phyloP scores from a whole-genome alignment of 2,888 invertebrate genomes.

The Calameuta filiformis region DNA sequence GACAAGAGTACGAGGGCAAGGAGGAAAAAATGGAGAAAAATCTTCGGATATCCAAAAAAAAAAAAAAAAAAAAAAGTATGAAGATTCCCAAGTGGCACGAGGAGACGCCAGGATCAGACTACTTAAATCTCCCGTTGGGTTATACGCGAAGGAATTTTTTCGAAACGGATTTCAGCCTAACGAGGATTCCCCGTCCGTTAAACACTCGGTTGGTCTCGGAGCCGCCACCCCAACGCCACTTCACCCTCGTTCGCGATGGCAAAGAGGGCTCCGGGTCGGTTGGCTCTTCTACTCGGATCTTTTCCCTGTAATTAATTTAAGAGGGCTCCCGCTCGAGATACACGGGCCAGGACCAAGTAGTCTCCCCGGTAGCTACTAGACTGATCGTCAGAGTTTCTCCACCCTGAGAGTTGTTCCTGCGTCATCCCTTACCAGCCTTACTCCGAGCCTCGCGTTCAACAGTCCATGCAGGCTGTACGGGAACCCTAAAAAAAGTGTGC shows the following conservation, averaged over 20 bases:
- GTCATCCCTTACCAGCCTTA: background rate
- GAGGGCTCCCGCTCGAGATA: constrained; percentile 54
- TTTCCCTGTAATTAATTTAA: constrained; percentile 65
- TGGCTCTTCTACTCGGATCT: constrained; percentile 56
- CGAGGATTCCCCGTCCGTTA: constrained; percentile 53
- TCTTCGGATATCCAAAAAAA: background rate
- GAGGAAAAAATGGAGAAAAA: background rate
- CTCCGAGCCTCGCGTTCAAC: background rate
- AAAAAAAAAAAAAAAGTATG: background rate
- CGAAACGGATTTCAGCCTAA: constrained; percentile 41
- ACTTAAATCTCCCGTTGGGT: constrained; percentile 39
- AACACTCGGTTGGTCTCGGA: constrained; percentile 40
- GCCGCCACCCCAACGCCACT: background rate
- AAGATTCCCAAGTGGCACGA: constrained; percentile 4
- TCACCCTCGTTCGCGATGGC: constrained; percentile 22
- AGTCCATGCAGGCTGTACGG: background rate
- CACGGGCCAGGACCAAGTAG: constrained; percentile 1
- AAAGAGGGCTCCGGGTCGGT: constrained; percentile 21
- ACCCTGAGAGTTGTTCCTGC: background rate
- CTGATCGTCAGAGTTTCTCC: background rate
- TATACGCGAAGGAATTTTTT: constrained; percentile 44
- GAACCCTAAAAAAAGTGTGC: too few relatives aligned
- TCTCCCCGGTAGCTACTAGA: background rate
- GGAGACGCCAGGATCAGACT: constrained; percentile 21
- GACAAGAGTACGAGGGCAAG: background rate